These are phyloP conservation scores for Malurus leucopterus DNA, from an alignment of 2,797 vertebrate species.

Conservation along the genomic window DNA sequence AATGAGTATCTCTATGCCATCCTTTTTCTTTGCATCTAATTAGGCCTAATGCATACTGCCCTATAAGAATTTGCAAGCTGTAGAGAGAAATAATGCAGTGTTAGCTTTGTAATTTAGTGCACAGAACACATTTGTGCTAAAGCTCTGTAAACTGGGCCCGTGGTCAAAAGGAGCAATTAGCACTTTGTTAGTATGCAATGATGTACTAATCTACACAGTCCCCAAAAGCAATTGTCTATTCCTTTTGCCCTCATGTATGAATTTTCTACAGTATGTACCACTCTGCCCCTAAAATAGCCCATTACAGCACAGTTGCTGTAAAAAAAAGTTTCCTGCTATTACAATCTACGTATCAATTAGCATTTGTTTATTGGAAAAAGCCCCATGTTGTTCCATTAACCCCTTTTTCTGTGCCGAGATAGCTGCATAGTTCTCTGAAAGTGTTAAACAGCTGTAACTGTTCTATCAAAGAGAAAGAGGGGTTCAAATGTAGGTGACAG, in stretches of 20 bases:
- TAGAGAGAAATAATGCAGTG: slow-evolving; percentile 76
- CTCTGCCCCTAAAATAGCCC: slow-evolving; percentile 50
- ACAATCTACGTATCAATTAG: slow-evolving; percentile 30
- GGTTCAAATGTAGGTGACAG: background rate
- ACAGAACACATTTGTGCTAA: slow-evolving; percentile 73
- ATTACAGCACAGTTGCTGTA: background rate
- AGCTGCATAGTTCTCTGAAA: background rate
- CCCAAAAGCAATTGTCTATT: slow-evolving; percentile 75
- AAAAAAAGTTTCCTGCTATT: slow-evolving; percentile 26
- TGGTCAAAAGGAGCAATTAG: slow-evolving; percentile 83
- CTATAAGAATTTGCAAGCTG: slow-evolving; percentile 79
- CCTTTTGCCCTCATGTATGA: slow-evolving; percentile 60
- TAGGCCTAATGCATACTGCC: slow-evolving; percentile 73
- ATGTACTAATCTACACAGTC: slow-evolving; percentile 77
- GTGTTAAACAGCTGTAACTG: background rate
- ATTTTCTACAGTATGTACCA: slow-evolving; percentile 36
- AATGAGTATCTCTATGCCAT: slow-evolving; percentile 25
- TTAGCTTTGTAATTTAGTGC: slow-evolving; percentile 74
- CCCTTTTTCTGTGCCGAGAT: background rate
- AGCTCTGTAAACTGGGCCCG: slow-evolving; percentile 74
- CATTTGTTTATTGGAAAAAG: slow-evolving; percentile 40
- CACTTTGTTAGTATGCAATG: slow-evolving; percentile 79
- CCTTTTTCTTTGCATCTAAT: slow-evolving; percentile 63
- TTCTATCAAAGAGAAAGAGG: background rate
- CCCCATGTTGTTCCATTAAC: background rate